Conservation (phyloP, 2,113 vertebrate species). For the Noturus placidus region DNA sequence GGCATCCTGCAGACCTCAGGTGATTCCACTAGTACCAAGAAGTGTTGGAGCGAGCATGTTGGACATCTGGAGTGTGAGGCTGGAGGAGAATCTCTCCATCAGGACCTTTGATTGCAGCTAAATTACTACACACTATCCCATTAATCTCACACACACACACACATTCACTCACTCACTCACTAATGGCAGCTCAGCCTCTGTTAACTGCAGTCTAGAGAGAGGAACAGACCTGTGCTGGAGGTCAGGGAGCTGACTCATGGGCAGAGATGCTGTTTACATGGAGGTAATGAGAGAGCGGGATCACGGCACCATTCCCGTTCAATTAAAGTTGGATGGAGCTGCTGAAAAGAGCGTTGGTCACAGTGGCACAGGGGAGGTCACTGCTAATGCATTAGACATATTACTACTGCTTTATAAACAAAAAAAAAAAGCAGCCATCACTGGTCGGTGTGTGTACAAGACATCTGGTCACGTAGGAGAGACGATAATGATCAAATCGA, state of each 20-base stretch:
- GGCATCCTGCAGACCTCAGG: neutral
- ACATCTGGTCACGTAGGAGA: neutral
- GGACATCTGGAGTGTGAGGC: neutral
- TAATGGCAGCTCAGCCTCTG: neutral
- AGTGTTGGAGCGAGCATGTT: neutral
- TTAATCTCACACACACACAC: constrained; percentile 33
- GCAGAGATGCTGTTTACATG: neutral
- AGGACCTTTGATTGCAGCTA: constrained; percentile 20
- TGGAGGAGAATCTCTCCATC: constrained; percentile 33
- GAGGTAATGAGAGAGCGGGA: constrained; percentile 1
- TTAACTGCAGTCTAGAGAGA: neutral
- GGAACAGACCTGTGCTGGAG: neutral
- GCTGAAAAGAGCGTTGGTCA: constrained; percentile 13
- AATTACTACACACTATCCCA: constrained; percentile 32
- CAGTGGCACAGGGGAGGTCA: neutral
- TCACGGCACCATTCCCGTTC: neutral
- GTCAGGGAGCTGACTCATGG: constrained; percentile 4
- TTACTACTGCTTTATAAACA: neutral
- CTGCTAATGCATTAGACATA: constrained; percentile 5
- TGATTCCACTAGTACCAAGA: neutral
- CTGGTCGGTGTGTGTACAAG: neutral
- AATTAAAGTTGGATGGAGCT: constrained; percentile 12
- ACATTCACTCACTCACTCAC: neutral
- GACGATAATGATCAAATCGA: neutral
- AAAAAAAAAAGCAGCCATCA: neutral